Evolutionary conservation across 2,113 vertebrate genomes (phyloP).

Genomic region (Strix uralensis): DNA sequence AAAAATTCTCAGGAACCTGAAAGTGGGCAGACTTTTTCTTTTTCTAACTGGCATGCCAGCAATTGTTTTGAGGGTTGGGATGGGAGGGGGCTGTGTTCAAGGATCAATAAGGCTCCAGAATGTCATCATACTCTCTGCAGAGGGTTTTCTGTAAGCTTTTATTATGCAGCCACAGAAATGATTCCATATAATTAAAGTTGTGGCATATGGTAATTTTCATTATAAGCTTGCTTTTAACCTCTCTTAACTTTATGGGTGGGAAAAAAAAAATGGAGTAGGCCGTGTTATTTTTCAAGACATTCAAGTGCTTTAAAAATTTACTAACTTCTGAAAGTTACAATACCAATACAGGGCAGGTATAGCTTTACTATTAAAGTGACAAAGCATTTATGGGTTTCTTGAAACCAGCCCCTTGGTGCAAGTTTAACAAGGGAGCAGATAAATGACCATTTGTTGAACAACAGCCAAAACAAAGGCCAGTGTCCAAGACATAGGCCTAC

Average conservation of each 20-base stretch:
- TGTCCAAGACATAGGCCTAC: neutral
- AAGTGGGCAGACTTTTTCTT: neutral
- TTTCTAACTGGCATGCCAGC: neutral
- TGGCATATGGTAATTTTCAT: neutral
- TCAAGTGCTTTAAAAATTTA: neutral
- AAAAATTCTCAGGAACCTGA: neutral
- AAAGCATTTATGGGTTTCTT: neutral
- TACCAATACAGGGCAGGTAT: neutral
- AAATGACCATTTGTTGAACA: neutral
- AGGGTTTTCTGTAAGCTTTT: neutral
- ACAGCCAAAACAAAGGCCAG: neutral
- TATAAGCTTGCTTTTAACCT: constrained; percentile 4
- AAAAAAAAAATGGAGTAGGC: neutral
- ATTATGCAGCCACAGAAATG: neutral
- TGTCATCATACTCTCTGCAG: neutral
- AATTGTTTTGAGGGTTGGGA: neutral
- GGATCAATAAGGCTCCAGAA: neutral
- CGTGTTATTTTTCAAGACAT: neutral
- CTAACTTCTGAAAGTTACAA: neutral
- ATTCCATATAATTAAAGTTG: constrained; percentile 12
- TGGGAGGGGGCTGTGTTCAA: neutral
- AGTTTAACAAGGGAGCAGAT: neutral
- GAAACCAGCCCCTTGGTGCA: neutral
- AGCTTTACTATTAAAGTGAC: neutral
- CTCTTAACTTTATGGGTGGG: neutral